These are phyloP conservation scores for Benitochromis conjunctus DNA, from an alignment of 2,113 vertebrate species.

Conservation along the genomic window DNA sequence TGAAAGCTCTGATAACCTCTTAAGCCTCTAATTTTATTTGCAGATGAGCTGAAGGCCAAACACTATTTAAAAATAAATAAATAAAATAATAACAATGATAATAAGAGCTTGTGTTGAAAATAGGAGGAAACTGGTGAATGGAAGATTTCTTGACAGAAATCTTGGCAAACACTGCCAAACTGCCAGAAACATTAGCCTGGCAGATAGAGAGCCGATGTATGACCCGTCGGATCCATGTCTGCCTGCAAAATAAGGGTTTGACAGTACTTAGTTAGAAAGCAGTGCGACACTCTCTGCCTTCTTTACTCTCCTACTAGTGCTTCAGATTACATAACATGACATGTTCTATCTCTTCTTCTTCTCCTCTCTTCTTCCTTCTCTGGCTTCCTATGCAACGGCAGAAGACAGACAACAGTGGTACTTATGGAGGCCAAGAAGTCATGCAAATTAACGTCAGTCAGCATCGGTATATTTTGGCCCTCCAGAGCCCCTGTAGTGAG, in stretches of 20 bases:
- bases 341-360: constrained; percentile 2
- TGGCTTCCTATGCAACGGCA: constrained; percentile 26
- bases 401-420: constrained; percentile 69
- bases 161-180: neutral
- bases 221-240: constrained; percentile 10
- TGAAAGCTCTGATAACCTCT: neutral
- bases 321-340: constrained; percentile 59
- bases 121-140: neutral
- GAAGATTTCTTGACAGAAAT: no score
- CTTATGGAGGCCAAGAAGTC: constrained; percentile 75
- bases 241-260: neutral
- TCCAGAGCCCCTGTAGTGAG: constrained; percentile 59
- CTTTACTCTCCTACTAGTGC: neutral
- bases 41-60: neutral
- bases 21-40: neutral
- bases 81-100: neutral
- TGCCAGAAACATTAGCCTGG: neutral
- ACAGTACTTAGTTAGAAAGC: constrained; percentile 26
- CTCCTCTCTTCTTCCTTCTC: neutral
- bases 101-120: neutral
- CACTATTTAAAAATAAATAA: neutral
- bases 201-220: neutral
- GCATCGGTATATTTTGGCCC: constrained; percentile 68
- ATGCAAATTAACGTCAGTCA: constrained; percentile 82
- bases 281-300: constrained; percentile 16